Evolutionary conservation across 2,797 vertebrate genomes (phyloP), one percentile per base, ranked within the genome.

Genomic region (Amniataba percoides): DNA sequence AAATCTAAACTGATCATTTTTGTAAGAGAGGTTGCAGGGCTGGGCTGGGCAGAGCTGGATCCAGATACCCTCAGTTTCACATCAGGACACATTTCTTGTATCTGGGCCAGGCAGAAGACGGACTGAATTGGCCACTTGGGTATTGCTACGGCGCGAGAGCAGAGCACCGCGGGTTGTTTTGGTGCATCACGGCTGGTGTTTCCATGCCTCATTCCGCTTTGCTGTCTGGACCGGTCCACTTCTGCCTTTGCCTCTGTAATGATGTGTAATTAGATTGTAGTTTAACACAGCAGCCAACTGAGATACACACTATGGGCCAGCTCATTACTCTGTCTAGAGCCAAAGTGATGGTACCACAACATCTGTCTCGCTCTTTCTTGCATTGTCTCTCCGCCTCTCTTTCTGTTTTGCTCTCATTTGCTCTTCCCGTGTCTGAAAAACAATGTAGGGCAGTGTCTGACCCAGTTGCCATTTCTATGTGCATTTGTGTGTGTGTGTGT

Each of bases 381-480:
- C 51, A 67, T 79, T 80, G 53, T 77, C 70, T 88, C 27, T 21
- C 36, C 21, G 56, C 58, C 67, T 77, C 74, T 71, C 48, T 80
- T 68, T 83, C 77, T 81, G 65, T 82, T 86, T 85, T 34, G 69
- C 70, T 77, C 75, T 80, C 82, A 74, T 87, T 88, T 89, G 71
- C 88, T 85, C 78, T 90, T 84, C 81, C 83, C 81, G 81, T 78
- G 80, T 88, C 78, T 84, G 81, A 88, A 86, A 90, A 91, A 92
- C 92, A 93, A 93, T 92, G 89, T 93, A 91, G 91, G 93, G 77
- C 93, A 89, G 67, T 71, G 84, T 92, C 91, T 95, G 93, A 95
- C 94, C 93, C 88, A 95, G 85, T 93, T 95, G 93, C 90, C 87
- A 91, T 83, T 78, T 80, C 72, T 57, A 67, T 80, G 67, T 85